Base-by-base conservation (phyloP, 2,797 vertebrate species). In the Kryptolebias ocellatus region DNA sequence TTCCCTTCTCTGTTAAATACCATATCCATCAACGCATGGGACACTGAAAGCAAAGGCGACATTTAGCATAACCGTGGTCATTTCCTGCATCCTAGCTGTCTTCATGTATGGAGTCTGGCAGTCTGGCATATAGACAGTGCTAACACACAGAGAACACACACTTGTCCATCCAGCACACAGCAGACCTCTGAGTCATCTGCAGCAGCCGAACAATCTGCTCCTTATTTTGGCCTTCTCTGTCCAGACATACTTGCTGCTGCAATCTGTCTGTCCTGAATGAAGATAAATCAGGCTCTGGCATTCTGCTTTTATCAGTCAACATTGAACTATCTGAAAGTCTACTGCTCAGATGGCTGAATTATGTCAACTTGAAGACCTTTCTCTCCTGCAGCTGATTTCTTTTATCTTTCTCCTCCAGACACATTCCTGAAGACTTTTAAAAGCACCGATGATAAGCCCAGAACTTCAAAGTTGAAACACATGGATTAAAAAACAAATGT, bases 311-410 rank as follows among this genome's bases (percentile, higher is more conserved):
- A 94, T 94, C 95, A 91, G 89, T 85, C 90, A 95, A 76, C 84
- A 80, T 70, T 79, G 76, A 85, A 85, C 69, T 76, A 81, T 87
- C 85, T 92, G 79, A 89, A 90, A 78, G 86, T 86, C 81, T 74
- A 81, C 8, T 63, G 70, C 90, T 81, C 84, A 91, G 87, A 94
- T 80, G 87, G 87, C 94, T 94, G 92, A 87, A 93, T 94, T 92
- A 87, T 88, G 74, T 94, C 93, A 92, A 85, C 86, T 72, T 71
- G 57, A 89, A 80, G 82, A 78, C 71, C 67, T 76, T 64, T 79
- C 60, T 66, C 68, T 59, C 58, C 76, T 29, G 46, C 54, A 51
- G 68, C 61, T 50, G 60, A 69, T 80, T 83, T 80, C 64, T 79
- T 86, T 89, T 87, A 89, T 88, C 87, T 80, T 24, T 71, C 76